Percentiles rank a stretch among this genome's conserved stretches.
Conservation (phyloP, 37 sponge, comb jelly and placozoan genomes). For the Halisarca cf. caerulea region DNA sequence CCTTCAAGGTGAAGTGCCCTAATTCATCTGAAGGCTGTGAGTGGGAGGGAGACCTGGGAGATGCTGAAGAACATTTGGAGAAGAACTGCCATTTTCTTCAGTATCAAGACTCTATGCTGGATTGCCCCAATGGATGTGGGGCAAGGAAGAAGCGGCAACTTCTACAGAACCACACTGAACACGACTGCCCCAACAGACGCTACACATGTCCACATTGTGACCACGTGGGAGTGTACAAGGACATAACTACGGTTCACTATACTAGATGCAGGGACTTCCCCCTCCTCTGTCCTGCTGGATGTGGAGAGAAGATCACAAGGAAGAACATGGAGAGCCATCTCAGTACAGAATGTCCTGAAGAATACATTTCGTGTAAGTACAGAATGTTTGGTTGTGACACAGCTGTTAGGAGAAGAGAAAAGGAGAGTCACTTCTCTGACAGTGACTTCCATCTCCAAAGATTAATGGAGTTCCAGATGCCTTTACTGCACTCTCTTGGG, state of each 20-base stretch:
- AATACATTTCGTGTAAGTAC: slow-evolving; percentile 43
- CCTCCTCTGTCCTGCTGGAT: slow-evolving; percentile 36
- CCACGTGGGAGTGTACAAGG: no score
- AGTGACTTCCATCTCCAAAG: neutral
- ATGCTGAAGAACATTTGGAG: neutral
- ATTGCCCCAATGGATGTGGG: neutral
- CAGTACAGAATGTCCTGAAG: neutral
- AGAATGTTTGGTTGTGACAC: slow-evolving; percentile 47
- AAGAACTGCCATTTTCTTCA: neutral
- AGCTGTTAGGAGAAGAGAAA: neutral
- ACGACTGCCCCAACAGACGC: no score
- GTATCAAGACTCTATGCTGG: neutral
- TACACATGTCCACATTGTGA: no score
- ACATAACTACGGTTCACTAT: neutral
- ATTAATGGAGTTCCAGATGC: no score
- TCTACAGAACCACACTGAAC: no score
- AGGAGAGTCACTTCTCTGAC: neutral
- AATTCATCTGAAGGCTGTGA: slow-evolving; percentile 24
- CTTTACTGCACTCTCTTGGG: no score
- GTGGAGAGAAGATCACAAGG: slow-evolving; percentile 6
- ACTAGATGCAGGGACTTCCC: slow-evolving; percentile 25
- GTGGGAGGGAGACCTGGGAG: slow-evolving; percentile 32
- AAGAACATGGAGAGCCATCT: slow-evolving; percentile 16
- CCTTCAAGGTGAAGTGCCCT: slow-evolving; percentile 20
- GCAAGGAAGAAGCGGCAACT: neutral